Percentiles rank a stretch among this genome's conserved stretches.
Conservation (phyloP, 1,140 invertebrate species). For the Leptinotarsa texana region DNA sequence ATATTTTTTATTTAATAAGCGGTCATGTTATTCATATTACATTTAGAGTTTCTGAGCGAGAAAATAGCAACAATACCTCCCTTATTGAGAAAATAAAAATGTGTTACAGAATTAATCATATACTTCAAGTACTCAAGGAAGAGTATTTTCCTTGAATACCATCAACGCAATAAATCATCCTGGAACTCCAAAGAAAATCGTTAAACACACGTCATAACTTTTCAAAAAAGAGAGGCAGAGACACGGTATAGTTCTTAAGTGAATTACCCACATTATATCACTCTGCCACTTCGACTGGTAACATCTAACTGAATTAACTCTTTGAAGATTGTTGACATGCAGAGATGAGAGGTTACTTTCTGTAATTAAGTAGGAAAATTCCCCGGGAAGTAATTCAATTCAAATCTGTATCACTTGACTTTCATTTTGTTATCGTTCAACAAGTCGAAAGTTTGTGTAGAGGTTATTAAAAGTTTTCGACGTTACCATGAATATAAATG, state of each 20-base stretch:
- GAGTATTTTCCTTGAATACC: no score
- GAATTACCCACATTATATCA: not conserved
- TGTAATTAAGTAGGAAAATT: conserved; percentile 12
- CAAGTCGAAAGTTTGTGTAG: not conserved
- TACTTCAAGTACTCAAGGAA: no score
- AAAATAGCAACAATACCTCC: no score
- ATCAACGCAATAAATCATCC: no score
- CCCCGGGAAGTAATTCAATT: conserved; percentile 13
- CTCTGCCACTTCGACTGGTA: conserved; percentile 1
- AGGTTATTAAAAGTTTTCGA: not conserved
- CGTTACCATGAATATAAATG: not conserved
- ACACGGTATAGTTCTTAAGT: not conserved
- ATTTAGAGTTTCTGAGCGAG: no score
- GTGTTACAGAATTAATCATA: no score
- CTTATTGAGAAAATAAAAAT: no score
- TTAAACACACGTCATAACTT: no score
- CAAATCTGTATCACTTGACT: not conserved
- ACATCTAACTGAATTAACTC: conserved; percentile 18
- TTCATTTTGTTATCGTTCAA: conserved; percentile 6
- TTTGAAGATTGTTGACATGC: conserved; percentile 21
- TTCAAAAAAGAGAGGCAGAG: no score
- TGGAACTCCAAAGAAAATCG: no score
- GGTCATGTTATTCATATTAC: no score
- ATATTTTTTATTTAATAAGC: no score
- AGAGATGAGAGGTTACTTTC: conserved; percentile 19